These are phyloP conservation scores for Pelecanus crispus DNA, from an alignment of 2,113 vertebrate genomes.

Conservation along the genomic window DNA sequence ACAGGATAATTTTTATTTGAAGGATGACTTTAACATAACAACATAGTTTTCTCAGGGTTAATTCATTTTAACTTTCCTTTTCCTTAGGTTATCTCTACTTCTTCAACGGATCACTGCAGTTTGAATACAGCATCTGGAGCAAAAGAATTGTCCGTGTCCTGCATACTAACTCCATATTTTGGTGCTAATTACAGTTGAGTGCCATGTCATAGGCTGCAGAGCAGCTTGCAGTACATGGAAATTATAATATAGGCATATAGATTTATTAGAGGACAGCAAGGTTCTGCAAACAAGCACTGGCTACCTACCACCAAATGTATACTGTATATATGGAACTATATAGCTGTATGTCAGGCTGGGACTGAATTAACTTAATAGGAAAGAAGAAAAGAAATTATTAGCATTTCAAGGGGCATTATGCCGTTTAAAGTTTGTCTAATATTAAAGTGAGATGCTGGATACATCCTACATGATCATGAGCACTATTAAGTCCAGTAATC, in stretches of 20 bases:
- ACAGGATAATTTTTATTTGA: neutral
- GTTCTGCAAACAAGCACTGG: slow-evolving; percentile 64
- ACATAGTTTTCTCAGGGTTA: neutral
- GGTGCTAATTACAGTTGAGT: slow-evolving; percentile 74
- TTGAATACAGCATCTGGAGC: slow-evolving; percentile 86
- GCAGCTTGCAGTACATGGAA: neutral
- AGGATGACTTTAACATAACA: neutral
- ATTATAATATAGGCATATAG: neutral
- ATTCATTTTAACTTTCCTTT: neutral
- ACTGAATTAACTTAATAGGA: slow-evolving; percentile 55
- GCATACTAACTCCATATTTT: slow-evolving; percentile 84
- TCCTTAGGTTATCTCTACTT: slow-evolving; percentile 87
- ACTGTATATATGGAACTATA: neutral
- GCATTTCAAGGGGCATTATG: neutral
- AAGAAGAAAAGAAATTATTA: neutral
- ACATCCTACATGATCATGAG: neutral
- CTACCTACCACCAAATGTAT: slow-evolving; percentile 8
- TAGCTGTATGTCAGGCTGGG: slow-evolving; percentile 53
- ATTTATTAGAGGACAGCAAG: slow-evolving; percentile 8
- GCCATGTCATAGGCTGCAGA: slow-evolving; percentile 17
- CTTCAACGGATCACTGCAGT: slow-evolving; percentile 83
- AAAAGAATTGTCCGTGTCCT: slow-evolving; percentile 81
- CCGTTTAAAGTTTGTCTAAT: neutral
- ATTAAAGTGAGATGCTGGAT: neutral
- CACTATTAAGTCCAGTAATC: neutral